phyloP scores from a whole-genome alignment of 1,140 invertebrate species.

The Dermatophagoides farinae region DNA sequence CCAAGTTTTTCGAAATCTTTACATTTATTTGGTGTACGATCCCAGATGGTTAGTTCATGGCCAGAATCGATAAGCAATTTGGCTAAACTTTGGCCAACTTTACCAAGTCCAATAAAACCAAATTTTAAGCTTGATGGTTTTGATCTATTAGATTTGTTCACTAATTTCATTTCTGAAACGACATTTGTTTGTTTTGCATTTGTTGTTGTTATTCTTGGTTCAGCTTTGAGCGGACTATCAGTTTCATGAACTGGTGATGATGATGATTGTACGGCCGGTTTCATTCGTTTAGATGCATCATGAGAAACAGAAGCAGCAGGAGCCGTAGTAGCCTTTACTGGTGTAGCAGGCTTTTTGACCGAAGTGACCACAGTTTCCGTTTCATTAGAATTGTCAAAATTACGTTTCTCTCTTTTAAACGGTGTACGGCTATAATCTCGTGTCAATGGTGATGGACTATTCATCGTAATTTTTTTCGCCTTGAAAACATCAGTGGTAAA shows the following conservation, averaged over 20 bases:
- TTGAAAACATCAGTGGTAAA: neutral
- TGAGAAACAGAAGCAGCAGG: neutral
- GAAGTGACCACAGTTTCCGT: neutral
- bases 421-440: slow-evolving; percentile 17
- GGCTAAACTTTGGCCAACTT: slow-evolving; percentile 87
- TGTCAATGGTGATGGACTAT: neutral
- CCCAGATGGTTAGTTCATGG: slow-evolving; percentile 82
- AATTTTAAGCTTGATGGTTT: slow-evolving; percentile 64
- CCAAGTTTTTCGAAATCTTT: slow-evolving; percentile 51
- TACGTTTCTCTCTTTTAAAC: slow-evolving; percentile 10
- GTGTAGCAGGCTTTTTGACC: neutral
- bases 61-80: slow-evolving; percentile 84
- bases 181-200: neutral
- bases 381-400: slow-evolving; percentile 1
- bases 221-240: neutral
- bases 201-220: neutral
- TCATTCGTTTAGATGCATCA: slow-evolving; percentile 1
- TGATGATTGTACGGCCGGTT: slow-evolving; percentile 7
- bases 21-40: slow-evolving; percentile 68
- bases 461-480: neutral
- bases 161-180: neutral
- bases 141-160: slow-evolving; percentile 54
- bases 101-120: slow-evolving; percentile 82
- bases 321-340: neutral
- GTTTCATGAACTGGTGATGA: neutral